Evolutionary conservation across 2,113 vertebrate species (phyloP).

Genomic region (Sinocyclocheilus anshuiensis): DNA sequence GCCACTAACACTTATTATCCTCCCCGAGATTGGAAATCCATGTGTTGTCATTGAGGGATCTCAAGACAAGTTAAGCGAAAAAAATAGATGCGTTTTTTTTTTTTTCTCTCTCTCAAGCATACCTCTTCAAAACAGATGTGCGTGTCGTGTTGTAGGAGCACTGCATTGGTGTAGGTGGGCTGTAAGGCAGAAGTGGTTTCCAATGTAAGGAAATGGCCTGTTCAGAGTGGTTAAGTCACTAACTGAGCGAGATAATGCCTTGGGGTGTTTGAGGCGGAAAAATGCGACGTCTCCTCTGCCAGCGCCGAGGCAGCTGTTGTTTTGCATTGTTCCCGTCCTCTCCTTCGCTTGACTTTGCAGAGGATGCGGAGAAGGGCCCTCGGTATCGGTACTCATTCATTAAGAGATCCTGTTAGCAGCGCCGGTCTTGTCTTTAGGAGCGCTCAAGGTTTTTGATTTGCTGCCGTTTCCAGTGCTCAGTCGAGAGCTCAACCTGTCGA

Average conservation of each 20-base stretch:
- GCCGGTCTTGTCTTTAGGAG: constrained; percentile 44
- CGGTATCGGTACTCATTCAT: constrained; percentile 24
- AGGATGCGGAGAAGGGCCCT: constrained; percentile 25
- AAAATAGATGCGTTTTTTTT: constrained; percentile 10
- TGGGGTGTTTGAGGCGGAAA: constrained; percentile 39
- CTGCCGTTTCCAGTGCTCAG: constrained; percentile 38
- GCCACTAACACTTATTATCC: constrained; percentile 71
- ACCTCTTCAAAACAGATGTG: constrained; percentile 33
- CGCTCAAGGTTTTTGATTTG: constrained; percentile 48
- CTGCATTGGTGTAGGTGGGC: constrained; percentile 37
- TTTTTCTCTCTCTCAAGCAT: background rate
- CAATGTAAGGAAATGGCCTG: constrained; percentile 50
- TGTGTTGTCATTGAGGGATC: constrained; percentile 67
- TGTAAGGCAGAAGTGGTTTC: constrained; percentile 43
- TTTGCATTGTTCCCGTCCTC: constrained; percentile 47
- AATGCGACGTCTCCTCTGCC: constrained; percentile 24
- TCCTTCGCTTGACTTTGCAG: constrained; percentile 53
- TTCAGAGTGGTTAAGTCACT: constrained; percentile 48
- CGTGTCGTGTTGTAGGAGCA: constrained; percentile 26
- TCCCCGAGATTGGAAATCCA: constrained; percentile 62
- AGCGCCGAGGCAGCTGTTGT: constrained; percentile 45
- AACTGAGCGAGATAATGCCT: constrained; percentile 49
- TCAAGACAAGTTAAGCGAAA: constrained; percentile 46
- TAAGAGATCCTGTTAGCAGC: constrained; percentile 47
- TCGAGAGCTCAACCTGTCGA: constrained; percentile 49